phyloP scores from a whole-genome alignment of 2,797 vertebrate genomes.

The Prionace glauca region DNA sequence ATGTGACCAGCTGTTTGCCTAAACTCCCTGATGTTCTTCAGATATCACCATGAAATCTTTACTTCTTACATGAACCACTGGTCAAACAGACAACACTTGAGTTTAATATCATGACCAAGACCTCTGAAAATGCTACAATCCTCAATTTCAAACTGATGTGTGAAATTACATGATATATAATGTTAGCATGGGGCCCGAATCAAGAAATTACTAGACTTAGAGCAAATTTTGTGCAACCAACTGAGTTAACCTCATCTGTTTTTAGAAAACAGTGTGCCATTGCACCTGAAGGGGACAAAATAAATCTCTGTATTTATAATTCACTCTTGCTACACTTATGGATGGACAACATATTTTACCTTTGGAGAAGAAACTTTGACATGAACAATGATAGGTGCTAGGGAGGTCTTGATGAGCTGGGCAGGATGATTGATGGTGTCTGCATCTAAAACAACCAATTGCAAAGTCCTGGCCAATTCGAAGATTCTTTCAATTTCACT shows the following conservation, averaged over 20 bases:
- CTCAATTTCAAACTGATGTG: background rate
- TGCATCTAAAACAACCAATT: slow-evolving; percentile 92
- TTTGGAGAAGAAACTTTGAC: slow-evolving; percentile 97
- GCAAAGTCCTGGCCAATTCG: slow-evolving; percentile 87
- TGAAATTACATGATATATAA: background rate
- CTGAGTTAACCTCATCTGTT: background rate
- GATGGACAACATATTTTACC: slow-evolving; percentile 55
- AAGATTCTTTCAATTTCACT: slow-evolving; percentile 97
- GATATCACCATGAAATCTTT: background rate
- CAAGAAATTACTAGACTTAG: background rate
- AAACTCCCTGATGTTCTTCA: background rate
- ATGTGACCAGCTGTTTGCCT: background rate
- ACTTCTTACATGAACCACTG: background rate
- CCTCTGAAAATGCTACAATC: background rate
- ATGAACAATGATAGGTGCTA: slow-evolving; percentile 94
- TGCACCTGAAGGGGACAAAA: background rate
- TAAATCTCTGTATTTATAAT: background rate
- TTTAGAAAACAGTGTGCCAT: background rate
- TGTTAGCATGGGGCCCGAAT: background rate
- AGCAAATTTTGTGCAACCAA: background rate
- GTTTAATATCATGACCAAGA: background rate
- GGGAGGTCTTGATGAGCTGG: slow-evolving; percentile 93
- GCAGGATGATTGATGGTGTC: slow-evolving; percentile 96
- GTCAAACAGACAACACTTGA: background rate
- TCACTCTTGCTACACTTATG: too few relatives aligned